These are phyloP conservation scores for Monodelphis domestica DNA, from an alignment of 2,797 vertebrate species.

Conservation along the genomic window DNA sequence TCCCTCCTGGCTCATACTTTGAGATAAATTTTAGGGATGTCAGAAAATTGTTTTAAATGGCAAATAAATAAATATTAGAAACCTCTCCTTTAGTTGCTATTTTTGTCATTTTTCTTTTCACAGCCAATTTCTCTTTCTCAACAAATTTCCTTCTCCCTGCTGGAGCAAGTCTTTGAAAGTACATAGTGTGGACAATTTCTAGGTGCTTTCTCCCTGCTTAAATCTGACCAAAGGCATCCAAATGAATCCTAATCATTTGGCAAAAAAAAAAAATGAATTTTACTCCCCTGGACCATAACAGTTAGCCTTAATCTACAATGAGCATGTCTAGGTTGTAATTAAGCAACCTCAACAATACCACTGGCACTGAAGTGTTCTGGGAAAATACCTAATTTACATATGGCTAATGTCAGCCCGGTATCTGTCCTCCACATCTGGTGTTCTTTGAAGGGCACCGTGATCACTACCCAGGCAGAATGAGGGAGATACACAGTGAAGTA, in stretches of 20 bases:
- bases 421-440: conserved; percentile 28
- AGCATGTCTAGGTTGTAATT: conserved; percentile 61
- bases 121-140: conserved; percentile 5
- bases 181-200: neutral
- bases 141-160: neutral
- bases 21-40: conserved; percentile 7
- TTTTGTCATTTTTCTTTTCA: neutral
- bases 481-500: neutral
- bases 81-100: neutral
- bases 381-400: conserved; percentile 68
- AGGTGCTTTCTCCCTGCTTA: neutral
- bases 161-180: conserved; percentile 6
- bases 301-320: conserved; percentile 44
- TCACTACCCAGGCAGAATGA: neutral
- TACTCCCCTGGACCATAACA: conserved; percentile 58
- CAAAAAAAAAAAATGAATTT: conserved; percentile 53
- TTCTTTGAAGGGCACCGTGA: neutral
- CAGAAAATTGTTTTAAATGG: conserved; percentile 40
- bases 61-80: conserved; percentile 29
- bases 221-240: neutral
- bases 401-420: conserved; percentile 13
- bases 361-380: conserved; percentile 13
- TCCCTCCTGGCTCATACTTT: neutral
- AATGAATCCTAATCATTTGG: conserved; percentile 57
- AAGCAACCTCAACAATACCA: conserved; percentile 41